Conservation (phyloP, 2,888 invertebrate genomes). For the Lochmaea capreae region DNA sequence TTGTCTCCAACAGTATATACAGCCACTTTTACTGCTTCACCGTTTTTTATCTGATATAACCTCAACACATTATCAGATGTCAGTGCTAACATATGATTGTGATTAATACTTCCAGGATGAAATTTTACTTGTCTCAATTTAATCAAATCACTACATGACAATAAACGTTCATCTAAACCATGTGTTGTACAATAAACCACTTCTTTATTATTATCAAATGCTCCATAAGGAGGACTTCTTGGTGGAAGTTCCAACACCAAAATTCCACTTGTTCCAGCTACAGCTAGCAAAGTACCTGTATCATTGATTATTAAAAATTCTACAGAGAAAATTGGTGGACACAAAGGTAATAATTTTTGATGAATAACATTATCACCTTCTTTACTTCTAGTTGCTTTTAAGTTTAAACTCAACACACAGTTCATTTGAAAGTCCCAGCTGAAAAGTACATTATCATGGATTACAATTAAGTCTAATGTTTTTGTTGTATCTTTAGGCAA, state of each 20-base stretch:
- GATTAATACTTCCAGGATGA: constrained; percentile 85
- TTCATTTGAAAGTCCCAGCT: constrained; percentile 75
- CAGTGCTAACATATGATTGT: constrained; percentile 82
- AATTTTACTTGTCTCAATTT: constrained; percentile 82
- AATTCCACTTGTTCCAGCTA: constrained; percentile 79
- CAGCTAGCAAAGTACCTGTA: constrained; percentile 74
- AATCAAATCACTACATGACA: constrained; percentile 75
- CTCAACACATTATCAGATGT: constrained; percentile 89
- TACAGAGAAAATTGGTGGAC: constrained; percentile 77
- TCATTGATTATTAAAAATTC: constrained; percentile 75
- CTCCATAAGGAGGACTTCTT: constrained; percentile 76
- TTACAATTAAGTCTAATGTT: constrained; percentile 73
- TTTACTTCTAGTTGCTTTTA: constrained; percentile 65
- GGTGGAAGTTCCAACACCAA: constrained; percentile 78
- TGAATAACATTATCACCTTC: constrained; percentile 68
- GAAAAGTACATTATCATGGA: constrained; percentile 76
- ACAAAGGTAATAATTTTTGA: constrained; percentile 75
- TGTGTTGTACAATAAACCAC: constrained; percentile 76
- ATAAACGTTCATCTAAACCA: constrained; percentile 79
- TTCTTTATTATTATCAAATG: constrained; percentile 76
- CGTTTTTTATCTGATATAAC: constrained; percentile 59
- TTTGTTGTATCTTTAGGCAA: constrained; percentile 70
- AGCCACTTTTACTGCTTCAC: constrained; percentile 52
- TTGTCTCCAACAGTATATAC: constrained; percentile 60
- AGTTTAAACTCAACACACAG: constrained; percentile 73